Conservation (phyloP, 2,888 invertebrate species). For the Drosophila eohydei region DNA sequence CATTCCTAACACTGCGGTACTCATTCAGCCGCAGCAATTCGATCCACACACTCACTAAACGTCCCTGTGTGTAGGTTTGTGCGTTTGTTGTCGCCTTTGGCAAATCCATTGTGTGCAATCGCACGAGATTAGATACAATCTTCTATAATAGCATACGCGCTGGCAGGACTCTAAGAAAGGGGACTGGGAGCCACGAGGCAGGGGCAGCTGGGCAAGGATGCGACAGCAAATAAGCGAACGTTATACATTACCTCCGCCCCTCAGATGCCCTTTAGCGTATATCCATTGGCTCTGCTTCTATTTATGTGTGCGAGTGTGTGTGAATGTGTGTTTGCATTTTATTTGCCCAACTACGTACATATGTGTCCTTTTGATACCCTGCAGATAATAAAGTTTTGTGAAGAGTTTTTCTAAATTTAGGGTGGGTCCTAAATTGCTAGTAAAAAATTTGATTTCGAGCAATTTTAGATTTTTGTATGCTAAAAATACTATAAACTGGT, state of each 20-base stretch:
- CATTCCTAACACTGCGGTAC: constrained; percentile 16
- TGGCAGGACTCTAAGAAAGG: constrained; percentile 8
- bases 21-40: constrained; percentile 49
- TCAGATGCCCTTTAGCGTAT: constrained; percentile 15
- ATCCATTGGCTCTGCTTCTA: constrained; percentile 33
- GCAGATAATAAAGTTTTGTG: neutral
- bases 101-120: constrained; percentile 80
- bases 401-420: neutral
- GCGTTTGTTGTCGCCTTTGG: constrained; percentile 55
- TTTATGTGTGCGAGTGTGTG: constrained; percentile 32
- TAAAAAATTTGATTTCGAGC: neutral
- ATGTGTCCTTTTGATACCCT: constrained; percentile 26
- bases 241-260: constrained; percentile 30
- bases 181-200: neutral
- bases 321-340: constrained; percentile 41
- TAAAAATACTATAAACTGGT: neutral
- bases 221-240: constrained; percentile 50
- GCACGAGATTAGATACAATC: constrained; percentile 79
- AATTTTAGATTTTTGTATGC: neutral
- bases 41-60: constrained; percentile 25
- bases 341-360: constrained; percentile 50
- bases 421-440: too few relatives aligned
- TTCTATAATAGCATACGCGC: constrained; percentile 70
- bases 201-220: constrained; percentile 16
- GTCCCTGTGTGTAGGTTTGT: constrained; percentile 11